Percentiles rank a stretch among this genome's conserved stretches.
These are phyloP conservation scores for Oreochromis tanganicae DNA, from an alignment of 2,113 vertebrate species.

Conservation along the genomic window DNA sequence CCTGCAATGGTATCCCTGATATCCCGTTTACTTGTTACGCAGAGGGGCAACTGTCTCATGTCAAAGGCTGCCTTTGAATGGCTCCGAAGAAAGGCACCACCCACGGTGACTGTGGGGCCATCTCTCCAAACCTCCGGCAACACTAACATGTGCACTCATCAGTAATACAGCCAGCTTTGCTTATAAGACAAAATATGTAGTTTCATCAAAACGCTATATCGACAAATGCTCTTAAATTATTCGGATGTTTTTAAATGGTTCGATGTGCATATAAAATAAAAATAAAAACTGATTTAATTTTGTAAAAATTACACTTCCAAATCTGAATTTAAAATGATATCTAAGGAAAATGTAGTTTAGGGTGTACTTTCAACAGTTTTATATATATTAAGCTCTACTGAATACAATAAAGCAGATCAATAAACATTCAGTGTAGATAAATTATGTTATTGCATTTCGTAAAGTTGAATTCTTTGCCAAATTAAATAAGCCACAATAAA, in stretches of 20 bases:
- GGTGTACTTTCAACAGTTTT: background rate
- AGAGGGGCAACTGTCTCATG: background rate
- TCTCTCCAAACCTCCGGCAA: background rate
- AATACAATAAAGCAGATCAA: background rate
- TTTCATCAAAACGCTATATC: background rate
- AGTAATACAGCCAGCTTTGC: background rate
- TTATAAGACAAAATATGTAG: background rate
- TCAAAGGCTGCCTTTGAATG: conserved; percentile 34
- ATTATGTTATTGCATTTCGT: background rate
- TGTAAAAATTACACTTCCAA: too few species aligned
- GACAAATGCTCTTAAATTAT: background rate
- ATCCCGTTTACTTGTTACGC: background rate
- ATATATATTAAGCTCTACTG: background rate
- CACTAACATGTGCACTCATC: background rate
- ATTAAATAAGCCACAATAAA: background rate
- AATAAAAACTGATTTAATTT: background rate
- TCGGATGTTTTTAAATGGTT: background rate
- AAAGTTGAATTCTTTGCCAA: background rate
- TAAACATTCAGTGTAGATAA: background rate
- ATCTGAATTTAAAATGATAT: too few species aligned
- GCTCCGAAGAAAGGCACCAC: conserved; percentile 52
- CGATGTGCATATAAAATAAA: background rate
- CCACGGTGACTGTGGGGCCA: conserved; percentile 44
- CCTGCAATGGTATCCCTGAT: background rate
- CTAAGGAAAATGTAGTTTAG: too few species aligned